Conservation (phyloP, 2,113 vertebrate species). For the Fregetta grallaria region DNA sequence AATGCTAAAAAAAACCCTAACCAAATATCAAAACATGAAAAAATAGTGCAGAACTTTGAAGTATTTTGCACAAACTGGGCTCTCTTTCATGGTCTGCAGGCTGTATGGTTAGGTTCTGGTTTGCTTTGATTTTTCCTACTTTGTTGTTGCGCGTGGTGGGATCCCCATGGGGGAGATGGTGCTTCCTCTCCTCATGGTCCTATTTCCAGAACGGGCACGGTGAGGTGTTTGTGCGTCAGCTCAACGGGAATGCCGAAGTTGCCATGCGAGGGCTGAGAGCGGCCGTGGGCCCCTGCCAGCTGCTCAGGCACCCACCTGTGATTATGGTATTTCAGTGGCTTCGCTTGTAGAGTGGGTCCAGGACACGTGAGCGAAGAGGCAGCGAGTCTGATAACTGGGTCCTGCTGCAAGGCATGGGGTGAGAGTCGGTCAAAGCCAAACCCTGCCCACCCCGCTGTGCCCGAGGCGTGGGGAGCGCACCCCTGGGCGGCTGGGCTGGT, state of each 20-base stretch:
- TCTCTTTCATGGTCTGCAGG: not conserved
- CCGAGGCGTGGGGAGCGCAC: fast-evolving
- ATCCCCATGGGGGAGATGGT: not conserved
- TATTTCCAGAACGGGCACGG: not conserved
- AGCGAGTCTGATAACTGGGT: not conserved
- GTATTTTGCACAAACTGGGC: not conserved
- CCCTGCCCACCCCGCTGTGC: not conserved
- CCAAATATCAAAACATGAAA: not conserved
- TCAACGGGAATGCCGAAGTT: not conserved
- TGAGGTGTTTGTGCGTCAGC: not conserved
- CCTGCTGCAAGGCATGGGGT: not conserved
- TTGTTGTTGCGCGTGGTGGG: not conserved
- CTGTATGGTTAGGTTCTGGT: not conserved
- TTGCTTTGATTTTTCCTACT: not conserved
- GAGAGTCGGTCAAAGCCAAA: not conserved
- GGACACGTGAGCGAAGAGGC: not conserved
- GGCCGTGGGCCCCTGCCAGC: fast-evolving
- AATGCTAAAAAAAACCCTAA: not conserved
- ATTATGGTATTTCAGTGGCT: not conserved
- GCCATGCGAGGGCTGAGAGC: not conserved
- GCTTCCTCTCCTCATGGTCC: not conserved
- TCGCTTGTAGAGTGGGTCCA: not conserved
- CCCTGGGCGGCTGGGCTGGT: not conserved
- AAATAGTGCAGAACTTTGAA: not conserved
- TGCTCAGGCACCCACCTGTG: not conserved